Percentiles rank a stretch among this genome's conserved stretches.
Evolutionary conservation across 2,888 invertebrate species (phyloP).

Genomic region (Napeogenes sylphis): DNA sequence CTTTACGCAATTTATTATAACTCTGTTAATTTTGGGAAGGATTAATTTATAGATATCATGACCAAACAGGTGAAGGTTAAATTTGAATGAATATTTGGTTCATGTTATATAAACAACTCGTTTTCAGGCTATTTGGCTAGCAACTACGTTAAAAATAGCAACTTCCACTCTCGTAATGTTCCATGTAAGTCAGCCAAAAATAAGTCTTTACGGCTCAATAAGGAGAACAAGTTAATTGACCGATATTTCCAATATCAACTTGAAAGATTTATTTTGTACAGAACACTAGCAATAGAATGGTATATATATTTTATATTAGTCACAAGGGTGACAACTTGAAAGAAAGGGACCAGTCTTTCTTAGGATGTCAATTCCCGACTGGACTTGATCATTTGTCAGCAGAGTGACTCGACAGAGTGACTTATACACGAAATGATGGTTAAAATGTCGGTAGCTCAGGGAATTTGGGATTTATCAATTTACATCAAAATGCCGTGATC

Average conservation of each 20-base stretch:
- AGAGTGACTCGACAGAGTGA: constrained; percentile 39
- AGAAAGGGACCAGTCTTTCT: constrained; percentile 42
- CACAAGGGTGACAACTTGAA: constrained; percentile 47
- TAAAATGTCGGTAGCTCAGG: constrained; percentile 6
- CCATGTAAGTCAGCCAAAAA: too few species aligned
- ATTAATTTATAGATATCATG: too few species aligned
- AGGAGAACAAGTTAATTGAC: constrained; percentile 15
- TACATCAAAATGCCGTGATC: background rate
- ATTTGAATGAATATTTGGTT: too few species aligned
- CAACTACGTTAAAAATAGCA: background rate
- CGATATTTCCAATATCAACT: constrained; percentile 13
- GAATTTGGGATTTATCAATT: background rate
- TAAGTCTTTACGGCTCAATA: constrained; percentile 6
- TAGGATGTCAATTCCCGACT: constrained; percentile 43
- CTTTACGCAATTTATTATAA: too few species aligned
- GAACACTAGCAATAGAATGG: constrained; percentile 41
- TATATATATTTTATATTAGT: constrained; percentile 52
- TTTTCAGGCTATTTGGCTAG: too few species aligned
- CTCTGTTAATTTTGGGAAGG: too few species aligned
- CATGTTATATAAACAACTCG: too few species aligned
- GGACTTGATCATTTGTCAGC: constrained; percentile 54
- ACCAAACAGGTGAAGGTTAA: too few species aligned
- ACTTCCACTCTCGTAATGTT: background rate
- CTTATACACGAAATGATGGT: constrained; percentile 39
- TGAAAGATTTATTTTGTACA: constrained; percentile 20